These are phyloP conservation scores for Oscheius myriophilus DNA, from an alignment of 2,888 invertebrate species.

Conservation along the genomic window DNA sequence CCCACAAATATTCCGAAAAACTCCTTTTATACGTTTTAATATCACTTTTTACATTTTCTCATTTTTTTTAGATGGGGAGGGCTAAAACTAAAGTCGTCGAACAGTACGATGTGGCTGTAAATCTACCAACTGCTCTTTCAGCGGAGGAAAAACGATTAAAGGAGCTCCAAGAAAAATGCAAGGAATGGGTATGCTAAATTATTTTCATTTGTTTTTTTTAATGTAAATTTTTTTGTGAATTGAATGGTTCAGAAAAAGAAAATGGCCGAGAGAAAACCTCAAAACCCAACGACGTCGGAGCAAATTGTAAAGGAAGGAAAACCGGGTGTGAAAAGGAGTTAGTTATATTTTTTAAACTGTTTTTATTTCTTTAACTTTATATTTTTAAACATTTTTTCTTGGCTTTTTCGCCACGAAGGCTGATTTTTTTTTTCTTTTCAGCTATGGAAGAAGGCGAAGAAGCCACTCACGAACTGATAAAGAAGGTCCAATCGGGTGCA, in stretches of 20 bases:
- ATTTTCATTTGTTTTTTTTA: too few relatives aligned
- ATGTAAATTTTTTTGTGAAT: too few relatives aligned
- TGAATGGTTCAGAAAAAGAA: neutral
- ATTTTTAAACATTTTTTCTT: too few relatives aligned
- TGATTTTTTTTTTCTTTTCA: slow-evolving; percentile 15
- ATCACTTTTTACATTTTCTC: too few relatives aligned
- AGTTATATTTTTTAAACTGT: neutral
- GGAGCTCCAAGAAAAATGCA: slow-evolving; percentile 46
- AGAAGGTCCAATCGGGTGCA: slow-evolving; percentile 46
- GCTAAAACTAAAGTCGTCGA: neutral
- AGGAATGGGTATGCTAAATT: slow-evolving; percentile 39
- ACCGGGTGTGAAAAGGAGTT: slow-evolving; percentile 16
- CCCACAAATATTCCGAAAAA: too few relatives aligned
- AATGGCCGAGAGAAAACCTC: slow-evolving; percentile 19
- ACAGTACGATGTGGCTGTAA: neutral
- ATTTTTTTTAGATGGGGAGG: neutral
- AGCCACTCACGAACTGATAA: slow-evolving; percentile 45
- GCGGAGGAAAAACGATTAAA: slow-evolving; percentile 53
- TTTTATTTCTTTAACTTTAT: too few relatives aligned
- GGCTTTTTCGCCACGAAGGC: too few relatives aligned
- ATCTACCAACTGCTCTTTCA: slow-evolving; percentile 45
- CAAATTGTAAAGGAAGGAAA: slow-evolving; percentile 10
- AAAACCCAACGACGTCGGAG: neutral
- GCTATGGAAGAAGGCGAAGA: slow-evolving; percentile 39
- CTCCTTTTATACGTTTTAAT: too few relatives aligned